A percentile compares a stretch with the other conserved stretches of the same genome.
These are phyloP conservation scores for Gymnobelideus leadbeateri DNA, from an alignment of 2,113 vertebrate genomes.

Conservation along the genomic window DNA sequence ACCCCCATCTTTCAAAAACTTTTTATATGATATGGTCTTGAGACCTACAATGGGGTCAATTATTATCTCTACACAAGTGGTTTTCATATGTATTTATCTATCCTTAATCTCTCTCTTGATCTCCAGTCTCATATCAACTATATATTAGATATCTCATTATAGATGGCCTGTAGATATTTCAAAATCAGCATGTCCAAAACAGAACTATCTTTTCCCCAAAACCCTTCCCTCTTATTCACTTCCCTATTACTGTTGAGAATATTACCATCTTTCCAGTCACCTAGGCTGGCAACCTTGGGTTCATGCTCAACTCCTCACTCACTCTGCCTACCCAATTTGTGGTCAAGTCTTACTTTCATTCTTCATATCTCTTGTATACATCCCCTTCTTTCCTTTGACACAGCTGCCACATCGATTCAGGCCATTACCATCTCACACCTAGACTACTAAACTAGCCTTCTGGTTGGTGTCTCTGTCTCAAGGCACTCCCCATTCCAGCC, in stretches of 20 bases:
- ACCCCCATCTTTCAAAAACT: neutral
- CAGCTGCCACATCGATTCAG: neutral
- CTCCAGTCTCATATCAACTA: neutral
- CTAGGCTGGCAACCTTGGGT: neutral
- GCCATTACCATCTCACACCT: too few species aligned
- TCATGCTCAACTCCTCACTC: neutral
- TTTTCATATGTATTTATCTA: neutral
- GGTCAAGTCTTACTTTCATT: neutral
- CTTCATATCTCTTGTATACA: neutral
- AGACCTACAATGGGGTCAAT: neutral
- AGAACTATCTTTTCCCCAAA: neutral
- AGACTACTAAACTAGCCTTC: neutral
- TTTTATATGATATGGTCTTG: neutral
- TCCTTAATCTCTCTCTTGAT: neutral
- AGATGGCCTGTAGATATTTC: neutral
- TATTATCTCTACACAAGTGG: neutral
- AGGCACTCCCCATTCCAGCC: neutral
- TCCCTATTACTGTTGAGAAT: neutral
- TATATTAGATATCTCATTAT: neutral
- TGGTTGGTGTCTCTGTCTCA: neutral
- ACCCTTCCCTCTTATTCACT: neutral
- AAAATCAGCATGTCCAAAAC: neutral
- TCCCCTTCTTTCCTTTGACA: neutral
- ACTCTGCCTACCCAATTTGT: neutral
- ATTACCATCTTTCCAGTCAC: neutral